A percentile compares a stretch with the other conserved stretches of the same genome.
Evolutionary conservation across 2,797 vertebrate species (phyloP).

Genomic region (Cuniculus paca): DNA sequence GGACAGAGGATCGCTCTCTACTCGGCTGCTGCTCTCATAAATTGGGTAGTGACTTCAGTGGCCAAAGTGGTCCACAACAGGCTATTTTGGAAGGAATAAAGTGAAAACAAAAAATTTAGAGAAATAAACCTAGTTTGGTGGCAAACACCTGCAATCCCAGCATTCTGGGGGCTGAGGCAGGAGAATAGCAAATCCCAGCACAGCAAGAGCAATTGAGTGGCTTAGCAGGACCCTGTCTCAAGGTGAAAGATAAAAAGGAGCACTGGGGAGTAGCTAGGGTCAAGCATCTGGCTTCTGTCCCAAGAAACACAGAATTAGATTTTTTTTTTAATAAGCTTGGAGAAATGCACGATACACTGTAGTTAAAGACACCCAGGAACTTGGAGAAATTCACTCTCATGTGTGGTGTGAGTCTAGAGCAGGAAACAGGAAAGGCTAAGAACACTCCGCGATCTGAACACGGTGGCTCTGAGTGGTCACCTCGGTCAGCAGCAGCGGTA

Average conservation of each 20-base stretch:
- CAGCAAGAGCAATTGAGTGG: background rate
- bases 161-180: background rate
- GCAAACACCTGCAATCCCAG: background rate
- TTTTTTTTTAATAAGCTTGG: background rate
- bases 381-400: background rate
- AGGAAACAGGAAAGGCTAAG: background rate
- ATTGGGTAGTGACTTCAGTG: no score
- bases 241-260: no score
- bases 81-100: background rate
- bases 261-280: background rate
- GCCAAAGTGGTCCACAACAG: background rate
- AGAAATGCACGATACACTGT: background rate
- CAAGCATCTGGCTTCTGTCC: background rate
- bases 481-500: fast-evolving
- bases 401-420: background rate
- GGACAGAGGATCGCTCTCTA: fast-evolving
- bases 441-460: background rate
- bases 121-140: background rate
- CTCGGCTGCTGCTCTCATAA: background rate
- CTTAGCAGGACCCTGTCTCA: background rate
- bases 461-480: background rate
- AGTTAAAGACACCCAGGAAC: background rate
- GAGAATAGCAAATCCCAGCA: background rate
- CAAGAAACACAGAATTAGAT: background rate
- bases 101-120: background rate